Base-by-base conservation (phyloP, 2,888 invertebrate genomes). In the Drosophila formosana region DNA sequence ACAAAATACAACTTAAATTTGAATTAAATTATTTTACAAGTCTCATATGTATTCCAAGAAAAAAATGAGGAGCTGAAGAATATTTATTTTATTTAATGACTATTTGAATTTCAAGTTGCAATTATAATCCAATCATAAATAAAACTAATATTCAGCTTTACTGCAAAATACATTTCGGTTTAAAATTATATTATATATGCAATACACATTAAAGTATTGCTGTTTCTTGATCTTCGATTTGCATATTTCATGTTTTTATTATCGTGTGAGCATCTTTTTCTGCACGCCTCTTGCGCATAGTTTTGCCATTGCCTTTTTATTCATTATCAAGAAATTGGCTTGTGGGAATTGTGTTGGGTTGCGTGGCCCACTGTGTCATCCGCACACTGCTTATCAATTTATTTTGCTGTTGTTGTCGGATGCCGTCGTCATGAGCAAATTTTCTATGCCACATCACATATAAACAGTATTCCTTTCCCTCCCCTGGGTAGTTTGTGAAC, bases 301-400 rank as follows among this genome's bases (percentile, higher is more conserved):
- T 34, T 34, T 43, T 25, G 18, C 4, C 11, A 23, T 41, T 57
- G 30, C 7, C 25, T 32, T 25, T 30, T 13, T 34, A 23, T 13
- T 43, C 4, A 30, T 55, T 61, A 37, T 55, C 11, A 7, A 28
- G n/a, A 6, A 57, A 50, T 23, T 32, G 9, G 43, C 30, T 50
- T 13, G 39, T 32, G 52, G 30, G n/a, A 57, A n/a, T 43, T 46
- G 51, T 6, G 6, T 6, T 30, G 30, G 26, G 32, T 18, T 50
- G 18, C 8, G 26, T 34, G 30, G 26, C 9, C 52, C 61, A 66
- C 65, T 74, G 62, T 77, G 49, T 52, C 49, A 28, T 51, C 46
- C 46, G 28, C 50, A 49, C 55, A 64, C 43, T 66, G 72, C 60
- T 78, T 72, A 72, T 78, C 75, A 75, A 69, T 76, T 76, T 76